phyloP scores from a whole-genome alignment of 2,888 invertebrate species.

The Orthosia gothica region DNA sequence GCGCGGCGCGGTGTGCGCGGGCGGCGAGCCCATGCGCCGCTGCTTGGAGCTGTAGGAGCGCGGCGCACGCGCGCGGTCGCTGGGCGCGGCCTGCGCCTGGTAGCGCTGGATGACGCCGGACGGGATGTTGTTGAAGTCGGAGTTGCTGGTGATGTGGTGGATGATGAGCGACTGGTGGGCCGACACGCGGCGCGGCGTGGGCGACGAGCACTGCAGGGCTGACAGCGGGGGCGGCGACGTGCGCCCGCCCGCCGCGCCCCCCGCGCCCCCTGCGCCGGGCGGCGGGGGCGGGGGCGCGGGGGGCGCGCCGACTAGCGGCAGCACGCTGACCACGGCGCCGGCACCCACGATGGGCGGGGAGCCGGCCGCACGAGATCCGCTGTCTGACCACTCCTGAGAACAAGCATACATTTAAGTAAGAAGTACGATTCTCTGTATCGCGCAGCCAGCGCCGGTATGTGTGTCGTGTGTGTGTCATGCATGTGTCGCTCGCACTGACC shows the following conservation, averaged over 20 bases:
- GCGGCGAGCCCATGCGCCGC: slow-evolving; percentile 74
- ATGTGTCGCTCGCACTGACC: too few species aligned
- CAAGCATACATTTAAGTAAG: not conserved
- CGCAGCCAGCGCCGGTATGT: too few species aligned
- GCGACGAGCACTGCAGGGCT: slow-evolving; percentile 89
- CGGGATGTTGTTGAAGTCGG: slow-evolving; percentile 89
- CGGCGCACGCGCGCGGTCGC: slow-evolving; percentile 58
- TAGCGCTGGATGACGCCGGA: slow-evolving; percentile 86
- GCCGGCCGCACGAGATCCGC: slow-evolving; percentile 59
- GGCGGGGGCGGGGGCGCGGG: not conserved
- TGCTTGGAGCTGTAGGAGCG: slow-evolving; percentile 78
- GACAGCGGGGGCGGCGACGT: slow-evolving; percentile 86
- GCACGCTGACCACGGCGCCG: slow-evolving; percentile 9
- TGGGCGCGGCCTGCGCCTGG: slow-evolving; percentile 58
- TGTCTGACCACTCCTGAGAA: slow-evolving; percentile 83
- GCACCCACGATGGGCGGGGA: slow-evolving; percentile 32
- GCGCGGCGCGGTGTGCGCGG: slow-evolving; percentile 61
- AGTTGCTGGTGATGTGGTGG: slow-evolving; percentile 89
- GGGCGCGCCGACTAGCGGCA: not conserved
- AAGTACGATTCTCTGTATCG: too few species aligned
- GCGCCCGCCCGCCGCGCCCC: slow-evolving; percentile 62
- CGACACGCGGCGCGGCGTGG: slow-evolving; percentile 88
- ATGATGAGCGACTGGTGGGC: slow-evolving; percentile 90
- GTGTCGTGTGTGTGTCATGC: slow-evolving; percentile 70
- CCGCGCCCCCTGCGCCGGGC: slow-evolving; percentile 23